A percentile compares a stretch with the other conserved stretches of the same genome.
These are phyloP conservation scores for Polyergus mexicanus DNA, from an alignment of 1,140 invertebrate species.

Conservation along the genomic window DNA sequence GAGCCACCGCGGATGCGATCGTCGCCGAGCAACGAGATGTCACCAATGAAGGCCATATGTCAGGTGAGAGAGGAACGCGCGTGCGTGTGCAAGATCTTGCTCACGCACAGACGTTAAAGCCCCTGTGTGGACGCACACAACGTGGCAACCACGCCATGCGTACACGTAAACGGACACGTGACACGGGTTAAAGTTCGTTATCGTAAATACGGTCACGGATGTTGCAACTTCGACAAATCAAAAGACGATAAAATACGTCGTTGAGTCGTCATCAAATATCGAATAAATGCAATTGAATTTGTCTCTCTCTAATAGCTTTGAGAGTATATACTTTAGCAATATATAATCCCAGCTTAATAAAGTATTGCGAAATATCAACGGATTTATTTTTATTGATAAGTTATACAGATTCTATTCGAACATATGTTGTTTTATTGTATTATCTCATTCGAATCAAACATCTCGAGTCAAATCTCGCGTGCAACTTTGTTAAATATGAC, in stretches of 20 bases:
- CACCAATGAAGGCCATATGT: slow-evolving; percentile 59
- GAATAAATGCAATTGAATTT: neutral
- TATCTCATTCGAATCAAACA: neutral
- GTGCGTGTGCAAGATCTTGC: neutral
- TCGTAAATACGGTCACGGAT: neutral
- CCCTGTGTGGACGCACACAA: slow-evolving; percentile 44
- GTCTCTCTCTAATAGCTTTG: too few species aligned
- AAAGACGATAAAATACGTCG: neutral
- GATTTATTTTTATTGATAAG: neutral
- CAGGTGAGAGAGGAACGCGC: slow-evolving; percentile 66
- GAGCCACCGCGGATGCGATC: slow-evolving; percentile 69
- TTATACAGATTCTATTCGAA: neutral
- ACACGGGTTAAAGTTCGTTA: slow-evolving; percentile 66
- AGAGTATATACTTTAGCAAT: neutral
- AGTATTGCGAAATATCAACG: neutral
- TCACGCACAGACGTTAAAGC: neutral
- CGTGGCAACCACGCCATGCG: slow-evolving; percentile 72
- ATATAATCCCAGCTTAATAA: neutral
- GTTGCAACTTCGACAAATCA: neutral
- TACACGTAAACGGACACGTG: slow-evolving; percentile 21
- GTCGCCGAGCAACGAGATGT: slow-evolving; percentile 68
- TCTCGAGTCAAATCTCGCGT: neutral
- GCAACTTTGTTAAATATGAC: neutral
- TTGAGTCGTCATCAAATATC: neutral
- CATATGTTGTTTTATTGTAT: neutral